These are phyloP conservation scores for Amphimallon solstitiale DNA, from an alignment of 2,888 invertebrate species.

Conservation along the genomic window DNA sequence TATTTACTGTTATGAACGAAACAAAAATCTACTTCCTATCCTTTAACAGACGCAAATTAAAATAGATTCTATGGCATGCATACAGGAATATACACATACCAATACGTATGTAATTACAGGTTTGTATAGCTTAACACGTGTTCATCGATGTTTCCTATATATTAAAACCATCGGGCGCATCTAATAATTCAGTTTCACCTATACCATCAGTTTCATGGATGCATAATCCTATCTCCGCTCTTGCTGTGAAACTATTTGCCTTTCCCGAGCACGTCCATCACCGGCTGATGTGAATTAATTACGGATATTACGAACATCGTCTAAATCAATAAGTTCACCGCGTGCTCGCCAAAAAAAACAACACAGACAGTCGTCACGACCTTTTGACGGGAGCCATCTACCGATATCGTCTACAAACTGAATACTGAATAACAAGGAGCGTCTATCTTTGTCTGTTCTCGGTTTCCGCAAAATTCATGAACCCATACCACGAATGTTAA, in stretches of 20 bases:
- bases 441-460: not conserved
- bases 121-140: slow-evolving; percentile 26
- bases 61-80: no score
- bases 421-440: no score
- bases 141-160: slow-evolving; percentile 21
- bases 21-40: no score
- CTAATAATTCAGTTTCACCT: slow-evolving; percentile 2
- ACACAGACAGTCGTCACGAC: slow-evolving; percentile 13
- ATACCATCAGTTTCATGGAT: not conserved
- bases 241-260: slow-evolving; percentile 16
- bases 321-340: slow-evolving; percentile 5
- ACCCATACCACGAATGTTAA: slow-evolving; percentile 10
- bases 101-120: slow-evolving; percentile 11
- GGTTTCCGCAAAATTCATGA: slow-evolving; percentile 14
- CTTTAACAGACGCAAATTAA: no score
- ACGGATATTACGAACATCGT: slow-evolving; percentile 8
- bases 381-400: slow-evolving; percentile 5
- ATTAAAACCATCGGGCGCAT: slow-evolving; percentile 3
- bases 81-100: not conserved
- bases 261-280: slow-evolving; percentile 26
- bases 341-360: slow-evolving; percentile 14
- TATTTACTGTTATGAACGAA: no score
- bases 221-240: slow-evolving; percentile 5
- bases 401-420: not conserved
- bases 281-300: slow-evolving; percentile 28